These are phyloP conservation scores for Danio choprae DNA, from an alignment of 2,797 vertebrate genomes.

Conservation along the genomic window DNA sequence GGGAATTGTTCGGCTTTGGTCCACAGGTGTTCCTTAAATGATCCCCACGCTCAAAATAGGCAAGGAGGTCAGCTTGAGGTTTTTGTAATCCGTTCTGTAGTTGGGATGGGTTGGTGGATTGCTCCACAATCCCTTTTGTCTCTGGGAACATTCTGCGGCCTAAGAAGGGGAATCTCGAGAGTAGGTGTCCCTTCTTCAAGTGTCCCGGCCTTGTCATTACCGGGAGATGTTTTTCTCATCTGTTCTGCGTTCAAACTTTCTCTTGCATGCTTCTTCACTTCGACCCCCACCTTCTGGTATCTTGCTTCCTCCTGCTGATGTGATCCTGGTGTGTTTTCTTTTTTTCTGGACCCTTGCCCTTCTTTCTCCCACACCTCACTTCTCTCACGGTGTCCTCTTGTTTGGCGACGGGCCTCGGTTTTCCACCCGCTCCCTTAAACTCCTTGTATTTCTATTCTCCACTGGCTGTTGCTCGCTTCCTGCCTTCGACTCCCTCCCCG, in stretches of 20 bases:
- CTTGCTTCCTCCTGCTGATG: slow-evolving; percentile 57
- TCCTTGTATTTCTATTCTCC: slow-evolving; percentile 57
- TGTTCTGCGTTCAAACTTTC: slow-evolving; percentile 61
- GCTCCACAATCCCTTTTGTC: slow-evolving; percentile 69
- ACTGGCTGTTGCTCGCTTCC: slow-evolving; percentile 63
- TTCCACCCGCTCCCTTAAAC: slow-evolving; percentile 60
- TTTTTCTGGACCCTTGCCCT: slow-evolving; percentile 72
- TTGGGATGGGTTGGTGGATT: slow-evolving; percentile 72
- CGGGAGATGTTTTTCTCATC: slow-evolving; percentile 58
- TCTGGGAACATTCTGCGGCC: slow-evolving; percentile 76
- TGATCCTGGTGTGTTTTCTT: slow-evolving; percentile 64
- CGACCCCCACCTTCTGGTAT: slow-evolving; percentile 52
- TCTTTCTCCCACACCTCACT: slow-evolving; percentile 65
- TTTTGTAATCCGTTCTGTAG: slow-evolving; percentile 74
- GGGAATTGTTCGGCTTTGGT: slow-evolving; percentile 30
- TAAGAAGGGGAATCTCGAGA: slow-evolving; percentile 68
- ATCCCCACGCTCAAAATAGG: slow-evolving; percentile 37
- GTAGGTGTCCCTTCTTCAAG: slow-evolving; percentile 65
- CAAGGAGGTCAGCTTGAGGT: slow-evolving; percentile 61
- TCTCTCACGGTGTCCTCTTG: slow-evolving; percentile 40
- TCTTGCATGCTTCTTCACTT: slow-evolving; percentile 49
- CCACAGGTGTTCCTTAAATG: slow-evolving; percentile 32
- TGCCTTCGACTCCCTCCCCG: slow-evolving; percentile 59
- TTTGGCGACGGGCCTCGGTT: slow-evolving; percentile 54
- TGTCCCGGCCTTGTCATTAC: slow-evolving; percentile 69